phyloP scores from a whole-genome alignment of 2,113 vertebrate species.

The Perca flavescens region DNA sequence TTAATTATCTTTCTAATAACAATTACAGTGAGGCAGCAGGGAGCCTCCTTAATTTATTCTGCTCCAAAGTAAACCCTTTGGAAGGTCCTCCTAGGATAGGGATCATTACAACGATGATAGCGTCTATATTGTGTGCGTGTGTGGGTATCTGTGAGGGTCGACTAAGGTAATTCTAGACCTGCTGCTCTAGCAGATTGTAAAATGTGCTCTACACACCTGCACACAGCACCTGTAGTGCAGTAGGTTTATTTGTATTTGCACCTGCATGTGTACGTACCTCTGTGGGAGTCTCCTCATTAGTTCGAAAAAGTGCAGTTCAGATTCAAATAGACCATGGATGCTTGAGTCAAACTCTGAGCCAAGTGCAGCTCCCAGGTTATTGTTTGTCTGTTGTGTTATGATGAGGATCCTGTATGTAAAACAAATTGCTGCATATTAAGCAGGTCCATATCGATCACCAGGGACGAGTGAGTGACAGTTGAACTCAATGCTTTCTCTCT shows the following conservation, averaged over 20 bases:
- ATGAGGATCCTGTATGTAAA: background rate
- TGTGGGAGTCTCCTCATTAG: constrained; percentile 34
- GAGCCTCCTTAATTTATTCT: constrained; percentile 29
- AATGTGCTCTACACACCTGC: constrained; percentile 8
- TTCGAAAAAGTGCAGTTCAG: background rate
- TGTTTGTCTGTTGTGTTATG: background rate
- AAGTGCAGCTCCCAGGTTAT: background rate
- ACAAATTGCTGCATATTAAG: constrained; percentile 1
- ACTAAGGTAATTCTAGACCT: constrained; percentile 27
- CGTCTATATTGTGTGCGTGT: background rate
- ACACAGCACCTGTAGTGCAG: background rate
- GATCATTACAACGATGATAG: constrained; percentile 12
- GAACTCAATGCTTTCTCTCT: background rate
- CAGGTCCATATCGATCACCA: constrained; percentile 13
- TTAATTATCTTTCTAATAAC: constrained; percentile 47
- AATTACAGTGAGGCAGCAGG: constrained; percentile 24
- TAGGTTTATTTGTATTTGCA: background rate
- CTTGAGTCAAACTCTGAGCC: background rate
- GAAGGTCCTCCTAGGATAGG: background rate
- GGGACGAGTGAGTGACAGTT: background rate
- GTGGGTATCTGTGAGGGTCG: background rate
- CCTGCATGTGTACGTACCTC: background rate
- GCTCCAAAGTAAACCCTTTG: constrained; percentile 25
- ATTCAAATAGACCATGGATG: constrained; percentile 9
- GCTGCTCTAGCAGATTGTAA: constrained; percentile 30